Evolutionary conservation across 2,888 invertebrate species (phyloP).

Genomic region (Pachydiplax longipennis): DNA sequence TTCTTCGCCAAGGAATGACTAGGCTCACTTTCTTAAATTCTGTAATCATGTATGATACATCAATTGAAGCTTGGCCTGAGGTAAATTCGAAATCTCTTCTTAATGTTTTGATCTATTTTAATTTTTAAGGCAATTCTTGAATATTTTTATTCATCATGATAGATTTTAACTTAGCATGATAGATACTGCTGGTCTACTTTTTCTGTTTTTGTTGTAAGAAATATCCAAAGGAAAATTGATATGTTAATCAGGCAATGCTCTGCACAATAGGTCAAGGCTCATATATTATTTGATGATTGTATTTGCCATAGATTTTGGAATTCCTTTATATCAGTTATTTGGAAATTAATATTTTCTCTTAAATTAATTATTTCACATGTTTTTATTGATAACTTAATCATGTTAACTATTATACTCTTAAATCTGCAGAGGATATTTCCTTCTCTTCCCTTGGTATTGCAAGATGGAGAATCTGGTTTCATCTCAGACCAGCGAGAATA

Average conservation of each 20-base stretch:
- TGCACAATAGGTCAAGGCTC: no score
- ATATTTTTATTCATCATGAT: no score
- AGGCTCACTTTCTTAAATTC: conserved; percentile 13
- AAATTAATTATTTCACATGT: no score
- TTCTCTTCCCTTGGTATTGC: not conserved
- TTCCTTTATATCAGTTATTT: no score
- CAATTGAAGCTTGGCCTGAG: conserved; percentile 12
- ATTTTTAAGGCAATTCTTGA: not conserved
- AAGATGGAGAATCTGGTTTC: not conserved
- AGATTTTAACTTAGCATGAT: no score
- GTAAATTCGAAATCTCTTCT: not conserved
- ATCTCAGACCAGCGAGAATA: conserved; percentile 4
- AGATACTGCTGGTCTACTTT: no score
- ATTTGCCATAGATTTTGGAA: no score
- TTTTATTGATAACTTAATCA: not conserved
- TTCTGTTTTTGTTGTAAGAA: no score
- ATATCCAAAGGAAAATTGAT: no score
- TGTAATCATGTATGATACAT: not conserved
- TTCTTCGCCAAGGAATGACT: conserved; percentile 22
- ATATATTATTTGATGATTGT: no score
- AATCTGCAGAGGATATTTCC: conserved; percentile 6
- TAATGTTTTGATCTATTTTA: not conserved
- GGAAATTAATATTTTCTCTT: no score
- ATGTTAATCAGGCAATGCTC: no score
- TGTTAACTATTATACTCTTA: not conserved